Conservation (phyloP, 2,797 vertebrate genomes). For the Arremon brunneinucha region DNA sequence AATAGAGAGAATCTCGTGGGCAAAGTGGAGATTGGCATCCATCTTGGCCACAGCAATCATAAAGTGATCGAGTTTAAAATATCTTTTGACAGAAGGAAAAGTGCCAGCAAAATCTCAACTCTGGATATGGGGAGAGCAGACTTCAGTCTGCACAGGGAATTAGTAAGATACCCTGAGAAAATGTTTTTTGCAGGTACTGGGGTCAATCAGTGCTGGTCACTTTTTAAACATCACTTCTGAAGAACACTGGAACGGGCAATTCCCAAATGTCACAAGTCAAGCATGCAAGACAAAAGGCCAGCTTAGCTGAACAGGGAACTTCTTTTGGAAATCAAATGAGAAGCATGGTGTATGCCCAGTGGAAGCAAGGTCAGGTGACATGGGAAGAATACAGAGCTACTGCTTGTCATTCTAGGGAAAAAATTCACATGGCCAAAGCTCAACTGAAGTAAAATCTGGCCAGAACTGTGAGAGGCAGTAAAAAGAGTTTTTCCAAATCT, state of each 20-base stretch:
- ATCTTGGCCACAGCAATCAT: not conserved
- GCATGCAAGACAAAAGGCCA: rapidly evolving
- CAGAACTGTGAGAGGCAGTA: not conserved
- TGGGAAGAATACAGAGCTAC: not conserved
- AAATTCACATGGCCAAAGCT: not conserved
- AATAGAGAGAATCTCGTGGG: rapidly evolving
- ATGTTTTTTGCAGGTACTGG: not conserved
- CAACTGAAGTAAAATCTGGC: not conserved
- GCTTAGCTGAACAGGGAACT: not conserved
- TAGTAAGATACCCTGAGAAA: not conserved
- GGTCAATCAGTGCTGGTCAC: not conserved
- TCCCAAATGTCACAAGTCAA: not conserved
- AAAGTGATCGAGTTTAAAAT: rapidly evolving
- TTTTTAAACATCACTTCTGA: not conserved
- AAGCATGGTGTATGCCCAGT: not conserved
- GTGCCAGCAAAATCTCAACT: not conserved
- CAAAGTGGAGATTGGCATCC: not conserved
- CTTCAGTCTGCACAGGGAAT: not conserved
- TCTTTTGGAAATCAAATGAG: not conserved
- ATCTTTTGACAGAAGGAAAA: not conserved
- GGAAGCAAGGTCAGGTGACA: too few species aligned
- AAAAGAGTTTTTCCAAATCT: not conserved
- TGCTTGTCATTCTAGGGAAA: too few species aligned
- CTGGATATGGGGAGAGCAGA: not conserved
- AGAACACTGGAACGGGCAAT: not conserved